Base-by-base conservation (phyloP, 2,113 vertebrate species). In the Pelmatolapia mariae region DNA sequence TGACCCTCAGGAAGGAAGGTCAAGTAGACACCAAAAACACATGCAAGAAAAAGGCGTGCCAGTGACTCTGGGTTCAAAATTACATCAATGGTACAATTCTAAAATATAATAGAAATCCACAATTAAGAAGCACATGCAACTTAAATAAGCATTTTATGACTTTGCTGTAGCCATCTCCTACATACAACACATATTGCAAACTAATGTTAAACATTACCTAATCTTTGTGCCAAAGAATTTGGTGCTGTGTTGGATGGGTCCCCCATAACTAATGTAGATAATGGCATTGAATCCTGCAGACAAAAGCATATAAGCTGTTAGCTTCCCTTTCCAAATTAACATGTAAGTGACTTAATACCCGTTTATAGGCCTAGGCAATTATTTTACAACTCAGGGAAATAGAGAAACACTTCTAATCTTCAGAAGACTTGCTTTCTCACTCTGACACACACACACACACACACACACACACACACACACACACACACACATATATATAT, bases 231-330 rank as follows among this genome's bases (percentile, higher is more conserved):
- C 45, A 99, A 93, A 68, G 97, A 97, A 13, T 89, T 97, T 4
- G 98, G 95, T 33, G 97, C 94, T 0, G 97, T 97, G 68, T 98
- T 97, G 2, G 98, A 98, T 1, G 97, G 94, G 73, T 98, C 98
- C 11, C 98, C 98, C 52, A 98, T 93, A 4, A 99, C 91, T 86
- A 97, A 96, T 0, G 97, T 95, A 8, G 98, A 97, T 88, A 98
- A 95, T 1, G 98, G 98, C 90, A 97, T 94, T 2, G 97, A 95
- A 90, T 98, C 98, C 98, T 99, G 92, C 15, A 94, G 86, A 91
- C 81, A 86, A 53, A 22, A 86, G 24, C 0, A 84, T 0, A 84
- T 33, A 11, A 76, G 7, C 6, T 2, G 50, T 66, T 63, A 79
- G 33, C 31, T 22, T 81, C 33, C 13, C 15, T 4, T 36, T 16